Evolutionary conservation across 1,140 invertebrate genomes (phyloP), one percentile per base, ranked within the genome.

Genomic region (Dinoponera quadriceps): DNA sequence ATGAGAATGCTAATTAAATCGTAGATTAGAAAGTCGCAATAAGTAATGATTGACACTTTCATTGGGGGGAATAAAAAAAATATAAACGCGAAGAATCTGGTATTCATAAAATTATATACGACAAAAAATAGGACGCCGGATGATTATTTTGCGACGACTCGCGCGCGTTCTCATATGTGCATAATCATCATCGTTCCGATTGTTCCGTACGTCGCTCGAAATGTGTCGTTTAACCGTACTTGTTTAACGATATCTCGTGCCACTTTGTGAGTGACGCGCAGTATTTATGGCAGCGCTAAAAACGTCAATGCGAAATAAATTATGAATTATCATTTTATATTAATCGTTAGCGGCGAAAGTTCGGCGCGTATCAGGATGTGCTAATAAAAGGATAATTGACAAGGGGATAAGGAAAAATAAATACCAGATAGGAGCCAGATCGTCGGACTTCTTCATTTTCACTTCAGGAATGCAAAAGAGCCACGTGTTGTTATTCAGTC

Each of bases 381-480:
- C 14, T 25, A n/a, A 71, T 59, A 33, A 77, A 44, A 77, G 16
- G 16, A 65, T 75, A 82, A 82, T 75, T 82, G 55, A 3, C 51
- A 78, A 78, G 59, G 14, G 20, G 9, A 55, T 49, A 38, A 82
- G 29, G 22, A 27, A 25, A 72, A 57, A 57, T 22, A 25, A 83
- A 72, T 49, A 22, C 18, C 38, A 44, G 18, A 85, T 55, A 62
- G 16, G 66, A 22, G 5, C 27, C 14, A 55, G 33, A 83, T 85
- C 29, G 60, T 1, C 27, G 3, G 16, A 7, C 62, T 55, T 86
- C 77, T 51, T 25, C 59, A 59, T 87, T 90, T 89, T 89, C 89
- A 86, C 89, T 86, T 62, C 22, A 89, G 75, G 86, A 90, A 90
- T 89, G 83, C 78, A 82, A 77, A 72, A 83, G 22, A 29, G 51